Evolutionary conservation across 2,113 vertebrate genomes (phyloP).

Genomic region (Dendrocopos noguchii): DNA sequence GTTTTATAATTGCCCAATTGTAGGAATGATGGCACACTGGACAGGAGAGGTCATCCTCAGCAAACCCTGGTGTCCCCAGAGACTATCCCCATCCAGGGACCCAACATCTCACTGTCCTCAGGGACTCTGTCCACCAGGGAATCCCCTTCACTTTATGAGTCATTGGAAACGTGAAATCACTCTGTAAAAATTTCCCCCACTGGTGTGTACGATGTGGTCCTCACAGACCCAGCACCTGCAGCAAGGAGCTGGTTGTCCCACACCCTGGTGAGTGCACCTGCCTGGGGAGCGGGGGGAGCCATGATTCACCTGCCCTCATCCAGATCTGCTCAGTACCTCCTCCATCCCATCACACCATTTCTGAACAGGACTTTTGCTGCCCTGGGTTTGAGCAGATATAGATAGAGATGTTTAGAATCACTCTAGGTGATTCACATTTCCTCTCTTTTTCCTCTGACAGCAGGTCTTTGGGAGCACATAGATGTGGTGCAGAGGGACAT

Average conservation of each 20-base stretch:
- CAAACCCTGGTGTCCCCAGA: not conserved
- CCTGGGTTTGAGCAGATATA: not conserved
- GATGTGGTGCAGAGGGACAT: not conserved
- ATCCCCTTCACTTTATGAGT: not conserved
- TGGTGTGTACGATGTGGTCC: not conserved
- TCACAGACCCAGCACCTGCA: not conserved
- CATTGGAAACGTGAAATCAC: not conserved
- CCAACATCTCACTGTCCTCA: fast-evolving
- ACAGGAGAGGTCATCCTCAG: not conserved
- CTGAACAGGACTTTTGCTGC: not conserved
- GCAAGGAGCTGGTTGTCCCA: not conserved
- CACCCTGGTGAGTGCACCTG: not conserved
- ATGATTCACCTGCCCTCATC: not conserved
- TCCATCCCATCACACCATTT: not conserved
- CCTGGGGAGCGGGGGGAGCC: not conserved
- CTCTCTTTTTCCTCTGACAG: no score
- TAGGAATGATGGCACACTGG: not conserved
- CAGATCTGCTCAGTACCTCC: not conserved
- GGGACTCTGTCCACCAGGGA: fast-evolving
- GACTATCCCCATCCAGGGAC: not conserved
- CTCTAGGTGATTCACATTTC: not conserved
- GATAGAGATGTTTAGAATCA: no score
- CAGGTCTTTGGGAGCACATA: not conserved
- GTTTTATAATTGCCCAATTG: not conserved
- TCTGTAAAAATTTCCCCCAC: not conserved